Evolutionary conservation across 2,888 invertebrate genomes (phyloP).

Genomic region (Ceriagrion tenellum): DNA sequence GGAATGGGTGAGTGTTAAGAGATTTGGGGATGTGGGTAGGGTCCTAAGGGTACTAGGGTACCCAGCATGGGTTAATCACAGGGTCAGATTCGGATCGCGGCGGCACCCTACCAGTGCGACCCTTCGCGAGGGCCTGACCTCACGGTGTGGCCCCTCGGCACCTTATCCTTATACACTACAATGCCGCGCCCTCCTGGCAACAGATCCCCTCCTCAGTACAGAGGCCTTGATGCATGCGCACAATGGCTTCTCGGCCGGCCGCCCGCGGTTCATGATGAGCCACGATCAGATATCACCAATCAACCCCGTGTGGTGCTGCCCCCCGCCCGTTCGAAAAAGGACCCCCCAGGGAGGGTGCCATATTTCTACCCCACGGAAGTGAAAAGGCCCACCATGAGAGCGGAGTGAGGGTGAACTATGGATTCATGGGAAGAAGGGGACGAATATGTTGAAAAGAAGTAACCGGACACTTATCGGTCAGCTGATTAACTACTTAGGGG

Average conservation of each 20-base stretch:
- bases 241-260: not conserved
- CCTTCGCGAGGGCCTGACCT: not conserved
- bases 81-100: conserved; percentile 1
- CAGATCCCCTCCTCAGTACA: not conserved
- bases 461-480: conserved; percentile 60
- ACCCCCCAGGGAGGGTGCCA: not conserved
- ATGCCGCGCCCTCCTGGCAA: not conserved
- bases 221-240: not conserved
- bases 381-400: not conserved
- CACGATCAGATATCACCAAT: conserved; percentile 49
- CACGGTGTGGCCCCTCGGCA: not conserved
- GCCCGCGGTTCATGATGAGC: not conserved
- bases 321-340: conserved; percentile 19
- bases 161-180: not conserved
- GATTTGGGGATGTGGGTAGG: not conserved
- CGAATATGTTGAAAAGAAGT: not conserved
- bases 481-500: conserved; percentile 2
- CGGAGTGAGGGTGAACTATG: not conserved
- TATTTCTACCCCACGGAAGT: not conserved
- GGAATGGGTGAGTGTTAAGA: not conserved
- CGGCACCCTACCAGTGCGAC: not conserved
- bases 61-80: not conserved
- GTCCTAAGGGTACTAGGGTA: not conserved
- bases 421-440: not conserved
- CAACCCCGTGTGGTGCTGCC: not conserved